phyloP scores from a whole-genome alignment of 2,888 invertebrate species.

The Eristalis tenax region DNA sequence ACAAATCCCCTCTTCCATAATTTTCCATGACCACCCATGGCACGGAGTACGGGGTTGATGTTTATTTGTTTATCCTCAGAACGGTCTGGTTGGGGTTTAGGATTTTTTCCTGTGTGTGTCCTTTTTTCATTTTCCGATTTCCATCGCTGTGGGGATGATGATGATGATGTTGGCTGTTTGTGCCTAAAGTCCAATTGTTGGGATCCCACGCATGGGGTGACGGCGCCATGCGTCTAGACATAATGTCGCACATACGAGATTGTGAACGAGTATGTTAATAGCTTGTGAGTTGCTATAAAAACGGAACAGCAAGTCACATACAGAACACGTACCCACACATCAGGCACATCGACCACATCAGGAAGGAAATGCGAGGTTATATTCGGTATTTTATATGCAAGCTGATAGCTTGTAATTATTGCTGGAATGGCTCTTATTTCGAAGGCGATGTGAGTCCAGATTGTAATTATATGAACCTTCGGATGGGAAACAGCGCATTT shows the following conservation, averaged over 20 bases:
- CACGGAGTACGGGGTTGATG: constrained; percentile 1
- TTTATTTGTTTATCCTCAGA: constrained; percentile 58
- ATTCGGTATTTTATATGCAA: constrained; percentile 10
- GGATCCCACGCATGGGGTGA: constrained; percentile 47
- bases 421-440: constrained; percentile 18
- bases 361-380: neutral
- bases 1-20: neutral
- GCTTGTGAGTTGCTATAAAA: constrained; percentile 39
- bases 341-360: neutral
- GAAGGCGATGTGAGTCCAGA: neutral
- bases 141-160: constrained; percentile 24
- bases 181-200: constrained; percentile 51
- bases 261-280: constrained; percentile 46
- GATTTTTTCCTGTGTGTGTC: constrained; percentile 24
- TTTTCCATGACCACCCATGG: neutral
- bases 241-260: constrained; percentile 70
- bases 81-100: neutral
- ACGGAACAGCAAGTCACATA: neutral
- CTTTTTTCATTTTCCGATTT: constrained; percentile 36
- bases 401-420: constrained; percentile 55
- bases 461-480: neutral
- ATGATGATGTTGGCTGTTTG: constrained; percentile 34
- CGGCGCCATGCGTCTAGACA: constrained; percentile 76
- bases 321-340: neutral
- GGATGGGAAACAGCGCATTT: neutral